Base-by-base conservation (phyloP, 2,797 vertebrate genomes). In the Gallinago stenura region DNA sequence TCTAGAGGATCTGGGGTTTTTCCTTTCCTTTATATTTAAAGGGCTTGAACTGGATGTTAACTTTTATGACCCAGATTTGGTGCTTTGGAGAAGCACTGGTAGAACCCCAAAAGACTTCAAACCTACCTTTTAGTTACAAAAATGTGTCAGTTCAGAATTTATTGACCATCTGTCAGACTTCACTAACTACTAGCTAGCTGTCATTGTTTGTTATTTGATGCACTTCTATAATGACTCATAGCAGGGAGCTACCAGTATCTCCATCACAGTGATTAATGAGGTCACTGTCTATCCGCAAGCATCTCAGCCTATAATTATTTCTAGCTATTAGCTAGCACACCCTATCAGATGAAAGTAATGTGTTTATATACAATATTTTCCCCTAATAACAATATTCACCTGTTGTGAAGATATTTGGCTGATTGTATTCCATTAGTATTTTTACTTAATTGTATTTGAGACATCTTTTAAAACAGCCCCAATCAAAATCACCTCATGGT, bases 131-230 rank as follows among this genome's bases (percentile, higher is more conserved):
- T 97, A 86, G 89, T 94, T 95, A 90, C 90, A 97, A 97, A 97
- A 97, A 97, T 96, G 51, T 95, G 94, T 95, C 95, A 93, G 75
- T 90, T 94, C 84, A 94, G 94, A 97, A 98, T 97, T 96, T 98
- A 98, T 97, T 96, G 97, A 97, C 97, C 97, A 98, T 98, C 97
- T 98, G 97, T 97, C 97, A 97, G 97, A 90, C 89, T 97, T 97
- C 95, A 97, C 84, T 98, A 95, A 97, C 82, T 95, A 87, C 57
- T 84, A 95, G 97, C 90, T 96, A 88, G 94, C 94, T 98, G 97
- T 97, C 97, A 97, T 93, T 97, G 91, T 97, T 97, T 97, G 97
- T 96, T 97, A 97, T 97, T 93, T 97, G 97, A 97, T 97, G 95
- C 65, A 71, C 86, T 97, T 91, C 88, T 92, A 45, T 97, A 97